Evolutionary conservation across 1,140 invertebrate genomes (phyloP), one percentile per base, ranked within the genome.

Genomic region (Drosophila triauraria): DNA sequence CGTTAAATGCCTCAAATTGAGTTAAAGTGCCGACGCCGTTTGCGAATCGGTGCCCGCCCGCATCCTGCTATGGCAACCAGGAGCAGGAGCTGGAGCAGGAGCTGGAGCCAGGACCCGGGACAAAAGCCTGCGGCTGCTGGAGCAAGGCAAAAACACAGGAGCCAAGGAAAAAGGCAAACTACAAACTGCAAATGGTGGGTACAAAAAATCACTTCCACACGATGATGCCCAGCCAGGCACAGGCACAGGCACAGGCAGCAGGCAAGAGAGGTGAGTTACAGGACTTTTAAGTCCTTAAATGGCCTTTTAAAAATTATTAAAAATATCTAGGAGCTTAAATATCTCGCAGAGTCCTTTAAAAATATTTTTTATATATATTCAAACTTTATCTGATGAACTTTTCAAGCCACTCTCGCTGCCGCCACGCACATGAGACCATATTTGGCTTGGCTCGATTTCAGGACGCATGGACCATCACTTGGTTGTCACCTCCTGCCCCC

Each of bases 1-100:
- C 88, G 88, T 91, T 91, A 91, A 91, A 91, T 91, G 88, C 88
- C 88, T 91, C 88, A 91, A 91, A 91, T 91, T 91, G 88, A 91
- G 88, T 91, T 91, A 91, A 91, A 91, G 84, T 88, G 85, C 77
- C 74, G 80, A 69, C 77, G 83, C 67, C 75, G 68, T 72, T 84
- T 72, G 71, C 64, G 32, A 56, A 61, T n/a, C 68, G 17, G 15
- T 44, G n/a, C 30, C 23, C 47, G 30, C 13, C 43, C 17, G 17
- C 13, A n/a, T 35, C 44, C 23, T 15, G 23, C 25, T 17, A 48
- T 32, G 32, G 32, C 32, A 32, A 32, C 32, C 1, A 10, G 32
- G 32, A 35, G 32, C 46, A 8, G 48, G 10, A 20, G 5, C 30
- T 3, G 32, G 32, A 35, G 32, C 7, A 1, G 27, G 27, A 30